Conservation (phyloP, 2,888 invertebrate species). For the Tenthredo livida region DNA sequence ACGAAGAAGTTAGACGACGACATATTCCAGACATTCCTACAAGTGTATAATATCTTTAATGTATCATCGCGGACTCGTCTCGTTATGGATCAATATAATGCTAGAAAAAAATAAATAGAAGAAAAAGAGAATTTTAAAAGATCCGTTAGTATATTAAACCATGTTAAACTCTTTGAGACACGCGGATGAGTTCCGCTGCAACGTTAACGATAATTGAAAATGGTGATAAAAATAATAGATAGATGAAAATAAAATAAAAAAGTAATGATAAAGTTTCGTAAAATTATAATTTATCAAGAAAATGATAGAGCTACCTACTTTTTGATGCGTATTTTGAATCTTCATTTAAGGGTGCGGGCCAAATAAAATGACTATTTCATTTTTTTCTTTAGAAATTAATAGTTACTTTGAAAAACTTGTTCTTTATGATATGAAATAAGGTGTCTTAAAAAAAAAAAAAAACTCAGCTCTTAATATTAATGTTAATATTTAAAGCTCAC, state of each 20-base stretch:
- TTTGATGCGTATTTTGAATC: slow-evolving; percentile 43
- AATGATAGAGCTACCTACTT: slow-evolving; percentile 47
- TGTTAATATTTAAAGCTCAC: too few relatives aligned
- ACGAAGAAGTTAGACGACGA: not conserved
- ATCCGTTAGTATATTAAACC: too few relatives aligned
- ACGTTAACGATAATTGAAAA: not conserved
- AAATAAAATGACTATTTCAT: too few relatives aligned
- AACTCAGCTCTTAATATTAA: too few relatives aligned
- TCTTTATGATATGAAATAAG: too few relatives aligned
- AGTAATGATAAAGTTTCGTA: not conserved
- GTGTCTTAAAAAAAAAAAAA: too few relatives aligned
- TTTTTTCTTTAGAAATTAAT: too few relatives aligned
- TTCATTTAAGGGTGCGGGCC: slow-evolving; percentile 1
- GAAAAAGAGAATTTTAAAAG: not conserved
- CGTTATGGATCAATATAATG: not conserved
- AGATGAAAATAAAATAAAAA: not conserved
- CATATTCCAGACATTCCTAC: slow-evolving; percentile 23
- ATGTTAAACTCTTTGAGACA: too few relatives aligned
- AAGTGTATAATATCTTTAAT: not conserved
- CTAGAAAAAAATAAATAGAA: not conserved
- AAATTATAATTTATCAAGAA: not conserved
- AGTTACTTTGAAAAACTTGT: too few relatives aligned
- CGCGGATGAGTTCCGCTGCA: too few relatives aligned
- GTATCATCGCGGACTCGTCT: not conserved
- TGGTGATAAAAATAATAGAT: not conserved